These are phyloP conservation scores for Macaria liturata DNA, from an alignment of 2,888 invertebrate genomes.

Conservation along the genomic window DNA sequence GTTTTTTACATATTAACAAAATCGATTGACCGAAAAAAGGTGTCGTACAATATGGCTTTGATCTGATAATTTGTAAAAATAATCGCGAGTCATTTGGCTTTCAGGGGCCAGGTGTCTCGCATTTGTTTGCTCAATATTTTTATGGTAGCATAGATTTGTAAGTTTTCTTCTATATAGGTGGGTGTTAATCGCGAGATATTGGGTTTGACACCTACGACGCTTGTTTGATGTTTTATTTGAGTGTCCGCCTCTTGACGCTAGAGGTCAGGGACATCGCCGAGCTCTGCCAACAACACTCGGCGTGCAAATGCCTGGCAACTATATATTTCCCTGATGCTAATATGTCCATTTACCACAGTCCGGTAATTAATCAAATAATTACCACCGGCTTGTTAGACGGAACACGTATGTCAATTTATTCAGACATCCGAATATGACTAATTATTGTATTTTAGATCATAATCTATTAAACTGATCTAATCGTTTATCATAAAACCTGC, in stretches of 20 bases:
- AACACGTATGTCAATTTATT: conserved; percentile 17
- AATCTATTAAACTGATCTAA: conserved; percentile 17
- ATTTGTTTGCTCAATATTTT: conserved; percentile 31
- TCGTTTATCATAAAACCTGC: conserved; percentile 21
- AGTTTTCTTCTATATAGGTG: conserved; percentile 38
- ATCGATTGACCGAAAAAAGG: conserved; percentile 7
- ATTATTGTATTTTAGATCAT: conserved; percentile 9
- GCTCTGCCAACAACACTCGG: conserved; percentile 3
- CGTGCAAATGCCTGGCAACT: too few species aligned
- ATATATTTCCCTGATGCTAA: too few species aligned
- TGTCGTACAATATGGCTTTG: neutral
- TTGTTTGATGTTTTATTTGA: conserved; percentile 55
- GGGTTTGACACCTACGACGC: conserved; percentile 61
- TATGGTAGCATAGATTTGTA: conserved; percentile 30
- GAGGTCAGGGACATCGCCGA: conserved; percentile 56
- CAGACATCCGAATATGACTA: neutral
- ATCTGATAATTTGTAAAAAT: too few species aligned
- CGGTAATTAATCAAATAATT: conserved; percentile 7
- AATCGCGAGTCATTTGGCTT: too few species aligned
- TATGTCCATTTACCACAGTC: neutral
- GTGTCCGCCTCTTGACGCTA: conserved; percentile 46
- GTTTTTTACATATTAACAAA: neutral
- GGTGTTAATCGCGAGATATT: conserved; percentile 57
- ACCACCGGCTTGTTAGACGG: neutral
- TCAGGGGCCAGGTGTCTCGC: conserved; percentile 32